These are phyloP conservation scores for Tachysurus vachellii DNA, from an alignment of 2,113 vertebrate genomes.

Conservation along the genomic window DNA sequence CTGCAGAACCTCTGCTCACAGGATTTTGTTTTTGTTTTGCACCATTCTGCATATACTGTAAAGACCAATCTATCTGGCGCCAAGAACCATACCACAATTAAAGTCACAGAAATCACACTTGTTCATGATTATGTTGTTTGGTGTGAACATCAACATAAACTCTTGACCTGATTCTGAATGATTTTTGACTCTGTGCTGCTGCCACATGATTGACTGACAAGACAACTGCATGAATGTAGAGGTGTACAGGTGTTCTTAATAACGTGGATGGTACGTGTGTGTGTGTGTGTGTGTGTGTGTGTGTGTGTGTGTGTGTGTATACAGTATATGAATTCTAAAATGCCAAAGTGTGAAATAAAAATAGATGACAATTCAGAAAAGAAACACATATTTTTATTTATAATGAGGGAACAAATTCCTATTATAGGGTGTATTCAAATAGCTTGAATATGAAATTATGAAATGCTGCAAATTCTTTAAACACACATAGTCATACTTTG, in stretches of 20 bases:
- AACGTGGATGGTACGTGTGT: neutral
- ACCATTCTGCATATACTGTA: no score
- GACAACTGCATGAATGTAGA: neutral
- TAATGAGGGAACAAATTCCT: constrained; percentile 3
- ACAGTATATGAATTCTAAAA: neutral
- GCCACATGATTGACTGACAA: neutral
- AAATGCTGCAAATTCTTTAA: constrained; percentile 2
- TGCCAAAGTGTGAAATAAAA: neutral
- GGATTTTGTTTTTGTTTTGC: no score
- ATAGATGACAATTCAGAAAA: neutral
- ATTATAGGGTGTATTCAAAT: constrained; percentile 29
- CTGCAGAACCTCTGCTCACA: no score
- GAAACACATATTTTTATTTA: constrained; percentile 12
- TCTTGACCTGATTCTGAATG: no score
- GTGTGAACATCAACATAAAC: no score
- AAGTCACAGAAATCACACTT: no score
- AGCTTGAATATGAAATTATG: constrained; percentile 9
- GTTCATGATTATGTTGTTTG: no score
- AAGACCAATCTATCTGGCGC: no score
- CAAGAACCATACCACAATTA: no score
- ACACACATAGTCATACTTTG: neutral
- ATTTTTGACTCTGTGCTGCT: neutral
- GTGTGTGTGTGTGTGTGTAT: no score
- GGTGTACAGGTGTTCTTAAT: neutral
- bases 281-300: no score